A percentile compares a stretch with the other conserved stretches of the same genome.
Conservation (phyloP, 2,888 invertebrate genomes). For the Plusia festucae region DNA sequence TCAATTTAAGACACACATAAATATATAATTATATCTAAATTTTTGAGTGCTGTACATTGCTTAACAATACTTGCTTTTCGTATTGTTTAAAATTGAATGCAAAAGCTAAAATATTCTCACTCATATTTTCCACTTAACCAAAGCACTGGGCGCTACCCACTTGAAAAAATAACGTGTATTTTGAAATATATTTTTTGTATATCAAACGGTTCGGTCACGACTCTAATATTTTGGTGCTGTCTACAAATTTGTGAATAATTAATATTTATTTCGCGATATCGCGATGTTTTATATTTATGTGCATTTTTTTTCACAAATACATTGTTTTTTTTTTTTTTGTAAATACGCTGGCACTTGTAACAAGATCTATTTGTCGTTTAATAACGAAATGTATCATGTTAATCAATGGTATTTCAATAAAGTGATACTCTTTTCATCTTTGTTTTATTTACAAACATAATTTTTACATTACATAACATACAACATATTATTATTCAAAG, state of each 20-base stretch:
- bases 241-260: conserved; percentile 50
- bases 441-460: conserved; percentile 66
- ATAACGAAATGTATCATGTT: conserved; percentile 65
- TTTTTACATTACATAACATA: too few species aligned
- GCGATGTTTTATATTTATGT: conserved; percentile 60
- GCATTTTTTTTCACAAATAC: conserved; percentile 65
- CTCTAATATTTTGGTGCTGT: conserved; percentile 61
- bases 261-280: conserved; percentile 50
- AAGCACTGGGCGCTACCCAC: too few species aligned
- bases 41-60: not conserved
- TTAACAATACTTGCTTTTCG: not conserved
- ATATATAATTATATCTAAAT: not conserved
- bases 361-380: conserved; percentile 65
- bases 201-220: conserved; percentile 39
- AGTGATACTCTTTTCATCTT: conserved; percentile 69
- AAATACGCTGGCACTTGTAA: conserved; percentile 73
- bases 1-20: not conserved
- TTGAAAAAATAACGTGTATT: too few species aligned
- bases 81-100: too few species aligned
- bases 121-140: too few species aligned
- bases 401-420: conserved; percentile 79
- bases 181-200: conserved; percentile 38
- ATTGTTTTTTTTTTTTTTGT: conserved; percentile 69
- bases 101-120: too few species aligned
- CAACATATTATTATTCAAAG: too few species aligned